Evolutionary conservation across 2,113 vertebrate genomes (phyloP).

Genomic region (Rhodinocichla rosea): DNA sequence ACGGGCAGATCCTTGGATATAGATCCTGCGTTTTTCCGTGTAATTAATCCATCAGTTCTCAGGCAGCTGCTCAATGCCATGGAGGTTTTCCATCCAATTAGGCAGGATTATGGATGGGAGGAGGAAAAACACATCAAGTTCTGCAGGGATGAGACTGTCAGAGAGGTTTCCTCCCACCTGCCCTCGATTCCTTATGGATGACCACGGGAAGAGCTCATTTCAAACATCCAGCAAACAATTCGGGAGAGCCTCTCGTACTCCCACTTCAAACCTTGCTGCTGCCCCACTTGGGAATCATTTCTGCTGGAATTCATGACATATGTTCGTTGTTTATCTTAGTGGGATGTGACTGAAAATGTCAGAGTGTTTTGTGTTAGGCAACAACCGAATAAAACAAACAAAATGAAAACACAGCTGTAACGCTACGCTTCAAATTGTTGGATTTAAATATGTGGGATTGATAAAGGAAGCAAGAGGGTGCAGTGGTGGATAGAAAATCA

Average conservation of each 20-base stretch:
- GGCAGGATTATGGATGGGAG: background rate
- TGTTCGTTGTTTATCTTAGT: conserved; percentile 62
- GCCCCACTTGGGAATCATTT: conserved; percentile 48
- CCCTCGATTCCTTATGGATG: background rate
- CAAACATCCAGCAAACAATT: background rate
- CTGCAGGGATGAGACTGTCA: background rate
- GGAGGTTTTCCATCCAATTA: background rate
- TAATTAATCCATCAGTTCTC: background rate
- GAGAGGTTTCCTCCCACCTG: conserved; percentile 6
- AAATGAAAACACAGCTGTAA: conserved; percentile 65
- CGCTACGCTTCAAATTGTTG: background rate
- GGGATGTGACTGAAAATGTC: conserved; percentile 57
- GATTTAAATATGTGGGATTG: conserved; percentile 1
- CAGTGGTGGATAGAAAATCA: conserved; percentile 24
- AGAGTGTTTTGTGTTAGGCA: conserved; percentile 61
- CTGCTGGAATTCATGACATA: conserved; percentile 53
- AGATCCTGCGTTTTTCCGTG: rapidly evolving
- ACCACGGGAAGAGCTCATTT: background rate
- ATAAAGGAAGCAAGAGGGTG: conserved; percentile 42
- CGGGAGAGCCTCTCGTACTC: background rate
- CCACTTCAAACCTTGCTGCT: background rate
- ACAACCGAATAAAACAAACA: conserved; percentile 59
- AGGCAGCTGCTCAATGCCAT: background rate
- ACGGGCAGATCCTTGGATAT: rapidly evolving
- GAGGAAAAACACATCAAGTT: background rate